Conservation (phyloP, 2,113 vertebrate species). For the Lepus timidus region DNA sequence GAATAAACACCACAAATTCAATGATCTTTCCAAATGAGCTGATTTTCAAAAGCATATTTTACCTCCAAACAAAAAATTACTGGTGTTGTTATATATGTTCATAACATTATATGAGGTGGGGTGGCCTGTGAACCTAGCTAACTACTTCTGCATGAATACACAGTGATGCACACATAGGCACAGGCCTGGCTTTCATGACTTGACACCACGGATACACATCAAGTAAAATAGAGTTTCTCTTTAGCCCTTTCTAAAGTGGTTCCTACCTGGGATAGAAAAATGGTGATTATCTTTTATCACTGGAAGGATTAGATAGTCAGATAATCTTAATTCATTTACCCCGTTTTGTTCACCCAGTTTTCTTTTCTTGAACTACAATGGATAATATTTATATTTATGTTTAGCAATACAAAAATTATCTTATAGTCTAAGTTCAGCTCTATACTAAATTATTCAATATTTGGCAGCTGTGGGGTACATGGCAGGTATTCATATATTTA, state of each 20-base stretch:
- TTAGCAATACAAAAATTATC: not conserved
- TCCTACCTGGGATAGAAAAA: not conserved
- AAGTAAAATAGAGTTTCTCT: not conserved
- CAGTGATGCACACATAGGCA: not conserved
- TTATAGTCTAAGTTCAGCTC: not conserved
- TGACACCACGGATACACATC: not conserved
- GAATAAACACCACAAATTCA: not conserved
- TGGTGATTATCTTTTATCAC: not conserved
- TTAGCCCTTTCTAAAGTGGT: not conserved
- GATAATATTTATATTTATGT: not conserved
- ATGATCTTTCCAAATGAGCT: not conserved
- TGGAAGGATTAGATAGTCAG: not conserved
- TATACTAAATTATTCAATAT: not conserved
- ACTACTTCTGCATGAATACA: not conserved
- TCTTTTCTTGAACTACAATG: not conserved
- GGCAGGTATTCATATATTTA: slow-evolving; percentile 2
- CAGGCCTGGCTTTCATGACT: not conserved
- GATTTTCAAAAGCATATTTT: not conserved
- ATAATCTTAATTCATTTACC: not conserved
- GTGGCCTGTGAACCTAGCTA: not conserved
- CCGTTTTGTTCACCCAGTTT: not conserved
- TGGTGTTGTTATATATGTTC: not conserved
- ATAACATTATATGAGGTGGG: not conserved
- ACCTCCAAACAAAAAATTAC: not conserved
- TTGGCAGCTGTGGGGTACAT: not conserved